Conservation (phyloP, 2,797 vertebrate genomes). For the Hapalemur alaotrensis region DNA sequence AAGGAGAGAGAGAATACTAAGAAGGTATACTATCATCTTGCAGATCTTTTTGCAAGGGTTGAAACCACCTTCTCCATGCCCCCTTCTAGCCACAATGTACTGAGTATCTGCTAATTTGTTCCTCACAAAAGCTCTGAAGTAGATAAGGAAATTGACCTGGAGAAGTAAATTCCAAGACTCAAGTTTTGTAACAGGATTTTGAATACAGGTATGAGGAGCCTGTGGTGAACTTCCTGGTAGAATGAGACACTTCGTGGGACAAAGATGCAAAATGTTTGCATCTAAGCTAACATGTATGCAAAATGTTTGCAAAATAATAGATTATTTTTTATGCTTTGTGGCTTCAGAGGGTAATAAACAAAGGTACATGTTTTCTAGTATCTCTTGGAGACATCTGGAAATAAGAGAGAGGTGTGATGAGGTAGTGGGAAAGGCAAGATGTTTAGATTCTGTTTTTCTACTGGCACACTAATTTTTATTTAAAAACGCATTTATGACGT, state of each 20-base stretch:
- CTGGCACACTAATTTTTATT: too few species aligned
- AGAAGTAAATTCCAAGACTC: constrained; percentile 7
- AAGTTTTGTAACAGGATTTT: background rate
- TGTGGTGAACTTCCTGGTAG: background rate
- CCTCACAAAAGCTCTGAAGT: background rate
- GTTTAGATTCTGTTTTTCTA: background rate
- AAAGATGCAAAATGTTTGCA: background rate
- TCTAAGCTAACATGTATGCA: too few species aligned
- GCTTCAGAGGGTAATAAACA: background rate
- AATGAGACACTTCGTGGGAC: background rate
- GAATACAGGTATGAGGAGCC: background rate
- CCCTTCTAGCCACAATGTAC: background rate
- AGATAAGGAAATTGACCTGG: background rate
- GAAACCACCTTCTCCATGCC: background rate
- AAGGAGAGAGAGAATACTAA: background rate
- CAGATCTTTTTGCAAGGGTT: background rate
- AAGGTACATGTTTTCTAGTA: background rate
- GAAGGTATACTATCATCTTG: background rate
- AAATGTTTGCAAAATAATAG: background rate
- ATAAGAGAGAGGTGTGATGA: background rate
- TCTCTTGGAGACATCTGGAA: background rate
- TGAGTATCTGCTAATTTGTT: constrained; percentile 18
- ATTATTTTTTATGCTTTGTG: background rate
- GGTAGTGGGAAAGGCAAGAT: background rate
- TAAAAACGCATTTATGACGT: background rate